phyloP scores from a whole-genome alignment of 2,113 vertebrate genomes.

The Osmerus mordax region DNA sequence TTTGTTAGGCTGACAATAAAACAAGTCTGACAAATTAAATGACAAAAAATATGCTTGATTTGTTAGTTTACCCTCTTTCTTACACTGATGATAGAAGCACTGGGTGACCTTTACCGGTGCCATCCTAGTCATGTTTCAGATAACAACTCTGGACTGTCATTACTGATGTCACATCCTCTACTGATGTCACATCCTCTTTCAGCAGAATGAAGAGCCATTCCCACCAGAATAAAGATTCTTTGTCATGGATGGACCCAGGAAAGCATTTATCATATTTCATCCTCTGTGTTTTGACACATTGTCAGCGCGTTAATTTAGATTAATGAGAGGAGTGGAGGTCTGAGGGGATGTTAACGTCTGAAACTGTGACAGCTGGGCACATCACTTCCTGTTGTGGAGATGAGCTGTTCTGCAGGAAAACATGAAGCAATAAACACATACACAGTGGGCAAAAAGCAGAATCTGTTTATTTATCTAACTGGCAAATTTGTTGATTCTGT shows the following conservation, averaged over 20 bases:
- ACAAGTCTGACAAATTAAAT: too few relatives aligned
- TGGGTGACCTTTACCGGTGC: too few relatives aligned
- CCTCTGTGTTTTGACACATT: conserved; percentile 75
- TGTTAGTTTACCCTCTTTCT: too few relatives aligned
- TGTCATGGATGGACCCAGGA: conserved; percentile 64
- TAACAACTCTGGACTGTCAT: not conserved
- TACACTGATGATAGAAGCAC: too few relatives aligned
- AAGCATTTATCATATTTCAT: conserved; percentile 71
- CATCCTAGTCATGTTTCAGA: not conserved
- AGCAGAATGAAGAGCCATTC: not conserved
- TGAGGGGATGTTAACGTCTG: conserved; percentile 49
- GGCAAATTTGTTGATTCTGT: not conserved
- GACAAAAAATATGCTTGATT: too few relatives aligned
- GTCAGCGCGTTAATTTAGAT: conserved; percentile 76
- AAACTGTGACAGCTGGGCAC: conserved; percentile 57
- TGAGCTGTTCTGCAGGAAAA: conserved; percentile 34
- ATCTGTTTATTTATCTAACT: conserved; percentile 24
- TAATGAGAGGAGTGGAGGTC: conserved; percentile 64
- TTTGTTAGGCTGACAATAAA: too few relatives aligned
- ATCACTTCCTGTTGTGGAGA: conserved; percentile 57
- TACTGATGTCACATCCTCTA: too few relatives aligned
- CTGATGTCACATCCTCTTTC: too few relatives aligned
- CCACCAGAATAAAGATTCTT: conserved; percentile 46
- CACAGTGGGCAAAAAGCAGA: conserved; percentile 8
- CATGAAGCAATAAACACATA: conserved; percentile 16